Evolutionary conservation across 2,113 vertebrate species (phyloP), one percentile per base, ranked within the genome.

Genomic region (Puffinus mauretanicus): DNA sequence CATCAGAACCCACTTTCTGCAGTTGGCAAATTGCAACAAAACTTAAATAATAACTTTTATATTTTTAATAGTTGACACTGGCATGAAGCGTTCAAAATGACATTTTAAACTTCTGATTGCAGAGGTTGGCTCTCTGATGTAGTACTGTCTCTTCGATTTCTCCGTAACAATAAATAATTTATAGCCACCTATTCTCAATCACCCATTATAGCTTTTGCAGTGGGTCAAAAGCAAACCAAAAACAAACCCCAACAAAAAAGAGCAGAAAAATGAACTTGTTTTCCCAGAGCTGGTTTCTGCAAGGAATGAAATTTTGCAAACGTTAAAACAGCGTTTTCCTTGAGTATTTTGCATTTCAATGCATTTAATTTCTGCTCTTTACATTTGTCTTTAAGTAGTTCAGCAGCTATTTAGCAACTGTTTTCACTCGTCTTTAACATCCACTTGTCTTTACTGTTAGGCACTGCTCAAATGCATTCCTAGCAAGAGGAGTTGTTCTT

Each of bases 1-100:
- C 21, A 2, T 44, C 1, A 4, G 36, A 98, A 98, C 98, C 92
- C 88, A 97, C 26, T 64, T 61, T 51, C 62, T 51, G 81, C 55
- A 10, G 10, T 7, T 47, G 49, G 46, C 46, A 49, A 36, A 72
- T 18, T 16, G 46, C 65, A 34, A 11, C 60, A 8, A 9, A 34
- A 42, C 22, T 61, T 69, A n/a, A 42, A 9, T 14, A 25, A 20
- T 22, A 29, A 54, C 29, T 40, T 67, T 13, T 47, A 24, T 44
- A 2, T 14, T 44, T 44, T 34, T 46, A 40, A 21, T 38, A 29
- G 32, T 25, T 29, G 69, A 32, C 20, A 7, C 40, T 12, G 36
- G 57, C 29, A 82, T 52, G 9, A 2, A 36, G 27, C 20, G 32
- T 76, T 85, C 36, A 13, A 54, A 64, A 49, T 65, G 5, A 6